phyloP scores from a whole-genome alignment of 2,888 invertebrate species.

The Lasiommata megera region DNA sequence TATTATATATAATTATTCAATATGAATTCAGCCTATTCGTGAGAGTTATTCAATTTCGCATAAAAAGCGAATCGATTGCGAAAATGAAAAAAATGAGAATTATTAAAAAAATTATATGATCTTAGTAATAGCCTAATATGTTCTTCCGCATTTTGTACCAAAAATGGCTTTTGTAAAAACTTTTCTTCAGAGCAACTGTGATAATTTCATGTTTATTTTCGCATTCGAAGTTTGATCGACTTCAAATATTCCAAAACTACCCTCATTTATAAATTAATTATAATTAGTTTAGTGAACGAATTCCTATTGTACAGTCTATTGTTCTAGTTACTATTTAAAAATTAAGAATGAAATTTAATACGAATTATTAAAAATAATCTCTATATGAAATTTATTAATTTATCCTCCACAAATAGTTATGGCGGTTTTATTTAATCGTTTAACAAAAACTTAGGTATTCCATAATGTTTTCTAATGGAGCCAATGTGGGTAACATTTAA shows the following conservation, averaged over 20 bases:
- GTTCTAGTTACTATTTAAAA: slow-evolving; percentile 25
- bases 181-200: slow-evolving; percentile 41
- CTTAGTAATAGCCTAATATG: background rate
- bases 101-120: background rate
- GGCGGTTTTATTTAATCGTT: slow-evolving; percentile 9
- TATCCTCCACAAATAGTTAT: slow-evolving; percentile 12
- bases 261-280: slow-evolving; percentile 11
- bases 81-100: background rate
- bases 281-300: slow-evolving; percentile 15
- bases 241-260: slow-evolving; percentile 7
- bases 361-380: slow-evolving; percentile 29
- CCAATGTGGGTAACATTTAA: background rate
- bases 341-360: slow-evolving; percentile 23
- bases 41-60: no score
- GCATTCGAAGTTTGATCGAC: slow-evolving; percentile 6
- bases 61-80: background rate
- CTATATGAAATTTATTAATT: slow-evolving; percentile 25
- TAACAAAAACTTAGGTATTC: slow-evolving; percentile 1
- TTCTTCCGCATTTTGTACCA: slow-evolving; percentile 1
- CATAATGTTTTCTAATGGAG: slow-evolving; percentile 9
- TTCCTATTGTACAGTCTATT: slow-evolving; percentile 26
- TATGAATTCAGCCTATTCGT: no score
- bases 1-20: no score
- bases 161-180: slow-evolving; percentile 9
- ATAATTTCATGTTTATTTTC: slow-evolving; percentile 43